Evolutionary conservation across 2,797 vertebrate species (phyloP).

Genomic region (Phrynocephalus guinanensis): DNA sequence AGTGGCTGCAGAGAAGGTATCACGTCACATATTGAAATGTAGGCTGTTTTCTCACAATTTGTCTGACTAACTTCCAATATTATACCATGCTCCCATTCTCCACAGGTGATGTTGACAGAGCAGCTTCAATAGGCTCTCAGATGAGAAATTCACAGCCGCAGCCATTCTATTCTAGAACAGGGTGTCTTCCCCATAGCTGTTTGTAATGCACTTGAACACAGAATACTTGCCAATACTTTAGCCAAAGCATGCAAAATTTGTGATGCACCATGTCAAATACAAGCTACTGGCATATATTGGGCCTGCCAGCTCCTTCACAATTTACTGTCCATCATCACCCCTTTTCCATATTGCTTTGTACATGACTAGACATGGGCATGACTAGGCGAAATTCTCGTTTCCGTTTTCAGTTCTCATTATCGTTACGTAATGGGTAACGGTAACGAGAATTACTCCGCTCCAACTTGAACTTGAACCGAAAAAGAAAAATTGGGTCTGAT

Average conservation of each 20-base stretch:
- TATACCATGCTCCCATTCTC: not conserved
- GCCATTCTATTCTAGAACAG: not conserved
- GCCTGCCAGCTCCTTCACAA: not conserved
- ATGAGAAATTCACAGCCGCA: not conserved
- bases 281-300: not conserved
- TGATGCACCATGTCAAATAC: not conserved
- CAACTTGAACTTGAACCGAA: too few relatives aligned
- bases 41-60: not conserved
- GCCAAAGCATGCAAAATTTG: too few relatives aligned
- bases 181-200: not conserved
- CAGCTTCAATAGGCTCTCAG: not conserved
- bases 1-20: not conserved
- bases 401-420: too few relatives aligned
- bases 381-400: too few relatives aligned
- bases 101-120: not conserved
- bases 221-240: not conserved
- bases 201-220: not conserved
- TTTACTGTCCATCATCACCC: not conserved
- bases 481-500: too few relatives aligned
- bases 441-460: too few relatives aligned
- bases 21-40: not conserved
- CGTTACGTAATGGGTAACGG: too few relatives aligned
- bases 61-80: too few relatives aligned
- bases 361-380: too few relatives aligned
- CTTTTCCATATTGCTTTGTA: not conserved